Conservation (phyloP, 2,113 vertebrate genomes). For the Heterotilapia buettikoferi region DNA sequence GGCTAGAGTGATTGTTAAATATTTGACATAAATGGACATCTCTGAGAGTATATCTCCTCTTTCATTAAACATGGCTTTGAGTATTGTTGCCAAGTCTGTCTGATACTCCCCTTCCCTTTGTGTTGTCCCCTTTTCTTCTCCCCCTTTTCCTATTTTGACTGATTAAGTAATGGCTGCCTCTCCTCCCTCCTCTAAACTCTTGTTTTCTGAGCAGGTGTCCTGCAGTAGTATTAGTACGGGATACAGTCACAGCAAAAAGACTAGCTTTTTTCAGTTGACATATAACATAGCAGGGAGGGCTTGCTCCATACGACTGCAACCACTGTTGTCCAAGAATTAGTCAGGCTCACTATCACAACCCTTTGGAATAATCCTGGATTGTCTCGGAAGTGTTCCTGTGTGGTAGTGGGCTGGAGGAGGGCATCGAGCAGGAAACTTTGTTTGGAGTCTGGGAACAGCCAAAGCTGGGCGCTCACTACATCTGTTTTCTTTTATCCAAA, state of each 20-base stretch:
- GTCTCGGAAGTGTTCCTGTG: not conserved
- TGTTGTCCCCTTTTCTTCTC: constrained; percentile 29
- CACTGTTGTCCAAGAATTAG: constrained; percentile 2
- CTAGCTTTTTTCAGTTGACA: constrained; percentile 40
- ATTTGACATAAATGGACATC: not conserved
- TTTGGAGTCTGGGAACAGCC: constrained; percentile 74
- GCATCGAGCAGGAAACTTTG: constrained; percentile 35
- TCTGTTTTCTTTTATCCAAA: not conserved
- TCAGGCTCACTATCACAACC: constrained; percentile 2
- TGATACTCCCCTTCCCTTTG: constrained; percentile 36
- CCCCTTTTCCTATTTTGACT: constrained; percentile 43
- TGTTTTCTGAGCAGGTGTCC: constrained; percentile 65
- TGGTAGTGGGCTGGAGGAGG: constrained; percentile 2
- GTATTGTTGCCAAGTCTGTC: constrained; percentile 7
- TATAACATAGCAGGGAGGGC: not conserved
- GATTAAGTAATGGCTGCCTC: constrained; percentile 59
- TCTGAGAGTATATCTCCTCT: not conserved
- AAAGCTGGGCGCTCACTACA: constrained; percentile 57
- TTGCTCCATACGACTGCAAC: not conserved
- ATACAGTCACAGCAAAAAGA: constrained; percentile 16
- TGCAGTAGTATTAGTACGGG: constrained; percentile 21
- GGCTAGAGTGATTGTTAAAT: not conserved
- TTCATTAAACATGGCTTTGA: not conserved
- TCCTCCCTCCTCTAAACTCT: constrained; percentile 52
- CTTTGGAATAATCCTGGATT: constrained; percentile 44